These are phyloP conservation scores for Folsomia candida DNA, from an alignment of 2,888 invertebrate species.

Conservation along the genomic window DNA sequence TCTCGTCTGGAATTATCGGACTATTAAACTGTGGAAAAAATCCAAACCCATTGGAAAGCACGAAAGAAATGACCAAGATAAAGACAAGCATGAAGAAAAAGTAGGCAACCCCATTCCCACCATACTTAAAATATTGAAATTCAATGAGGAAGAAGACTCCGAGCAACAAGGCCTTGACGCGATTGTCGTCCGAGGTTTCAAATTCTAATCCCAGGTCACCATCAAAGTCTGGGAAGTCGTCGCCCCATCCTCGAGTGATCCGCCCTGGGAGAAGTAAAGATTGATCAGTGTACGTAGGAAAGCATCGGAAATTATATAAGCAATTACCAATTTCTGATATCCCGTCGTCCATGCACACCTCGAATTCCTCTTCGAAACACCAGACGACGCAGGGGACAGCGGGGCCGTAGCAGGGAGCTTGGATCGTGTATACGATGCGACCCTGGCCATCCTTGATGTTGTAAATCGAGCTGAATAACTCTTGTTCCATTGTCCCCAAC, in stretches of 20 bases:
- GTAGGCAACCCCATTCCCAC: conserved; percentile 35
- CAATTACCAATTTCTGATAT: conserved; percentile 27
- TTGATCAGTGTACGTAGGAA: too few relatives aligned
- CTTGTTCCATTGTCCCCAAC: conserved; percentile 35
- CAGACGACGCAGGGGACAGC: conserved; percentile 38
- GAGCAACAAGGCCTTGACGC: conserved; percentile 35
- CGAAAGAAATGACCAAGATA: background rate
- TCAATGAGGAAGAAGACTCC: conserved; percentile 41
- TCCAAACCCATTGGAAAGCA: conserved; percentile 8
- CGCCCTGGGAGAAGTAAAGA: too few relatives aligned
- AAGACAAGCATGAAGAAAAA: conserved; percentile 20
- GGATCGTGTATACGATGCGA: conserved; percentile 32
- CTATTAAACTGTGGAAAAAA: background rate
- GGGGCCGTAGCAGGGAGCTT: conserved; percentile 39
- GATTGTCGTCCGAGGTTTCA: conserved; percentile 28
- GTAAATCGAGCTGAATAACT: conserved; percentile 27
- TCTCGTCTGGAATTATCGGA: too few relatives aligned
- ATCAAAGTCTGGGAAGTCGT: conserved; percentile 29
- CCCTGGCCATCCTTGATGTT: conserved; percentile 29
- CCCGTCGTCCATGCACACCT: conserved; percentile 40
- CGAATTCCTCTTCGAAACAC: conserved; percentile 41
- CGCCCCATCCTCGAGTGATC: conserved; percentile 34
- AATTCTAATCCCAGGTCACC: conserved; percentile 31
- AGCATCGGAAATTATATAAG: too few relatives aligned
- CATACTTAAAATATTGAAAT: conserved; percentile 32